These are phyloP conservation scores for Pseudopipra pipra DNA, from an alignment of 2,113 vertebrate genomes.

Conservation along the genomic window DNA sequence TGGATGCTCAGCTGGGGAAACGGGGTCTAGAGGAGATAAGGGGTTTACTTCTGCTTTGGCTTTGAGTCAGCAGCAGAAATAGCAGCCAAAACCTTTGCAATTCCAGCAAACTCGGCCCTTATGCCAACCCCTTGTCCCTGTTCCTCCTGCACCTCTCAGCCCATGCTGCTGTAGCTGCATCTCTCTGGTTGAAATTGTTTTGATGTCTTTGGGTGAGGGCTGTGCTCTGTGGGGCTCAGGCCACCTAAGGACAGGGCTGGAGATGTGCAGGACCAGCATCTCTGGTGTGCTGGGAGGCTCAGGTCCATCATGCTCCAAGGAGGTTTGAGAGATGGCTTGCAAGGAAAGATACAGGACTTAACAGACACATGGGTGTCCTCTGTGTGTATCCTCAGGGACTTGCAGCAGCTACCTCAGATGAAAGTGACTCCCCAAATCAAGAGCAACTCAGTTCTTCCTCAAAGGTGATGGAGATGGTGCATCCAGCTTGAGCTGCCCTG, in stretches of 20 bases:
- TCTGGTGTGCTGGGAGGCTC: background rate
- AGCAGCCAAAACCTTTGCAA: background rate
- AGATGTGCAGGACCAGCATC: background rate
- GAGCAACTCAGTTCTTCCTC: background rate
- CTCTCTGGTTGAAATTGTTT: background rate
- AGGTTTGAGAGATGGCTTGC: background rate
- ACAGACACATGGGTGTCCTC: background rate
- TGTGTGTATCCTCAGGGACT: background rate
- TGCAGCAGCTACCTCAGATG: background rate
- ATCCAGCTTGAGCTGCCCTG: background rate
- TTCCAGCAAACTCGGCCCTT: background rate
- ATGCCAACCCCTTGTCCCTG: fast-evolving
- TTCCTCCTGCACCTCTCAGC: background rate
- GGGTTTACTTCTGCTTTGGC: background rate
- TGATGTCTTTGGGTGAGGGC: background rate
- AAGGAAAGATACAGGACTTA: background rate
- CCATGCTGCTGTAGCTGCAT: fast-evolving
- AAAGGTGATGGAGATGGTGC: background rate
- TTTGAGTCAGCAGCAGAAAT: background rate
- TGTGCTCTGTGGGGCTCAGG: background rate
- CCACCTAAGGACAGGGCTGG: background rate
- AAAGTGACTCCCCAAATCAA: background rate
- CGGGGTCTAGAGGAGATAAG: background rate
- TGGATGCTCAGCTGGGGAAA: background rate
- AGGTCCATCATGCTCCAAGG: fast-evolving